These are phyloP conservation scores for Argyresthia albistria DNA, from an alignment of 2,888 invertebrate species.

Conservation along the genomic window DNA sequence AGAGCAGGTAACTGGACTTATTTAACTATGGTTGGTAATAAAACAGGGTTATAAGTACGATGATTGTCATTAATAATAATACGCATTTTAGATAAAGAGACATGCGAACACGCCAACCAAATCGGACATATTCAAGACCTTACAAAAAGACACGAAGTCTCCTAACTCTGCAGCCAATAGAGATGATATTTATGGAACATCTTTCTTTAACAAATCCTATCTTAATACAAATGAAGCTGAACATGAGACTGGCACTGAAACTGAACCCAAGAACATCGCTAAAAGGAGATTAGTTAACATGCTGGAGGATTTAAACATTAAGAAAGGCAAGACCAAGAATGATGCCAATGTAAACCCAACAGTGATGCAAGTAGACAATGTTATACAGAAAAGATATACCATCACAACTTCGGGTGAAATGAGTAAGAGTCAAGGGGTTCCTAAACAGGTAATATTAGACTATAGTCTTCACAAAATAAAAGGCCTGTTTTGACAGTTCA, in stretches of 20 bases:
- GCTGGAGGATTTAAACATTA: conserved; percentile 41
- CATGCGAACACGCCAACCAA: not conserved
- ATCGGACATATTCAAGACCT: not conserved
- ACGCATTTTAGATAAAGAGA: not conserved
- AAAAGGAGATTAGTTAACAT: conserved; percentile 51
- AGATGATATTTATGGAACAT: conserved; percentile 20
- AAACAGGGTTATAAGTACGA: too few species aligned
- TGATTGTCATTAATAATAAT: not conserved
- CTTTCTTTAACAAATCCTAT: conserved; percentile 25
- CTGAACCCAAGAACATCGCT: conserved; percentile 21
- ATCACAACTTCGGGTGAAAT: too few species aligned
- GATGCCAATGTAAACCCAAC: conserved; percentile 33
- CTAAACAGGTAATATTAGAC: too few species aligned
- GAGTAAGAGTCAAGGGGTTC: too few species aligned
- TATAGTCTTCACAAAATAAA: too few species aligned
- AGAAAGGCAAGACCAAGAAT: conserved; percentile 29
- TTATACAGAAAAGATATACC: not conserved
- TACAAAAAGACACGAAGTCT: conserved; percentile 6
- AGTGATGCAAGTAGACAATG: conserved; percentile 27
- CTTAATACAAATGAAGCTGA: not conserved
- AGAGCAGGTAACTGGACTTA: conserved; percentile 29
- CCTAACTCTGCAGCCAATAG: conserved; percentile 14
- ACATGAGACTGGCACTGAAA: not conserved
- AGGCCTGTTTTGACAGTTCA: too few species aligned
- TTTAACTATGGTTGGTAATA: too few species aligned